Base-by-base conservation (phyloP, 2,888 invertebrate species). In the Ypsolopha sequella region DNA sequence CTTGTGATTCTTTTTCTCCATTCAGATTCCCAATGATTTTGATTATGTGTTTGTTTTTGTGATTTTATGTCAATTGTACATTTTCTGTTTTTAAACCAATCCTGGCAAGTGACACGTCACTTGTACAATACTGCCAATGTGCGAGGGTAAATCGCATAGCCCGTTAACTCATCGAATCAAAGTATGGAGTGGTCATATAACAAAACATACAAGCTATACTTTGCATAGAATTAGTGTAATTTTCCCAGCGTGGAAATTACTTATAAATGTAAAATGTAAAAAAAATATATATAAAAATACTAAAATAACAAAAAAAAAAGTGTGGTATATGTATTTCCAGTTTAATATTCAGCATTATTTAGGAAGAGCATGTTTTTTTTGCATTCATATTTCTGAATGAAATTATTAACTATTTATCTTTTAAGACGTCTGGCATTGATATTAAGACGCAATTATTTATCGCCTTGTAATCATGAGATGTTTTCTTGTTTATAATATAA, bases 221-320 rank as follows among this genome's bases (percentile, higher is more conserved):
- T n/a, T n/a, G n/a, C n/a, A n/a, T n/a, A n/a, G n/a, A n/a, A n/a
- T n/a, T n/a, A n/a, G n/a, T n/a, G n/a, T n/a, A n/a, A n/a, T n/a
- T n/a, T n/a, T n/a, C n/a, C n/a, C n/a, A n/a, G n/a, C 88, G 87
- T 88, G 87, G 84, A 88, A 88, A 86, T 86, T 84, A 87, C 85
- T 86, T 68, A 70, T 72, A 70, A n/a, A 65, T 65, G 64, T 69
- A 68, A 69, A 69, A 68, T 64, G n/a, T n/a, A n/a, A n/a, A n/a
- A n/a, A n/a, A 65, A 63, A 70, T 65, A 66, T 66, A 64, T 65
- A 62, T 60, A 65, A 63, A 60, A 63, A 61, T n/a, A n/a, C n/a
- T 53, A 54, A 66, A 65, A 70, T 73, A 67, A 63, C 58, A 50
- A 41, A 57, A 65, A 79, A 81, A 80, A 82, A 80, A 66, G 77